Evolutionary conservation across 2,888 invertebrate species (phyloP).

Genomic region (Lithophane socia): DNA sequence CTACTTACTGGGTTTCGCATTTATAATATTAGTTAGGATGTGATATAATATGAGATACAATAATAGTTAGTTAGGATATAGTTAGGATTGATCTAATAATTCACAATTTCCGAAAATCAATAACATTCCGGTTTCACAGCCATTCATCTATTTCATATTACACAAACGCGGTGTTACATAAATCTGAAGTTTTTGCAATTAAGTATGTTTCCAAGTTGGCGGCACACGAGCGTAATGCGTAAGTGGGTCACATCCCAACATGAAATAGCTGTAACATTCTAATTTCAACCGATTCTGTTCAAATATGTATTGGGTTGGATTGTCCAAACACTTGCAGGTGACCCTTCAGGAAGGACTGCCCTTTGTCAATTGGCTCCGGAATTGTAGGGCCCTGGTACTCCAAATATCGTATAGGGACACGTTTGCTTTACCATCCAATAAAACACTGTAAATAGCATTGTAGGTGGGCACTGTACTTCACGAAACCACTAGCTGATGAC

Average conservation of each 20-base stretch:
- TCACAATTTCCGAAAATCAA: constrained; percentile 10
- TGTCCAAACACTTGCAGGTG: constrained; percentile 73
- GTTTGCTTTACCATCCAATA: constrained; percentile 61
- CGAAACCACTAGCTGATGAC: constrained; percentile 2
- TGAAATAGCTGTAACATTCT: constrained; percentile 61
- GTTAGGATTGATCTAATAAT: neutral
- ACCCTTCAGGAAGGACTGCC: constrained; percentile 65
- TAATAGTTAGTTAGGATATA: no score
- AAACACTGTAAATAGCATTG: constrained; percentile 29
- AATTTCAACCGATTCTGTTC: constrained; percentile 71
- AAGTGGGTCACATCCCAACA: constrained; percentile 65
- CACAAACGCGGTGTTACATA: constrained; percentile 21
- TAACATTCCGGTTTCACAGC: constrained; percentile 6
- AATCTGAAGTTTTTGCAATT: constrained; percentile 43
- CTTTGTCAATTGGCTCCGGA: constrained; percentile 68
- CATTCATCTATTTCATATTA: constrained; percentile 17
- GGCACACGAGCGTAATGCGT: constrained; percentile 52
- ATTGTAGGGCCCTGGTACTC: constrained; percentile 60
- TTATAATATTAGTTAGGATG: no score
- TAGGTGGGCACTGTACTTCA: neutral
- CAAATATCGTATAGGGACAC: constrained; percentile 49
- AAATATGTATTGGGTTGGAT: constrained; percentile 70
- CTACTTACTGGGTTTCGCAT: no score
- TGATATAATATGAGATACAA: no score
- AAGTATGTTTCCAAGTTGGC: constrained; percentile 49